Conservation (phyloP, 2,113 vertebrate genomes). For the Gasterosteus nipponicus region DNA sequence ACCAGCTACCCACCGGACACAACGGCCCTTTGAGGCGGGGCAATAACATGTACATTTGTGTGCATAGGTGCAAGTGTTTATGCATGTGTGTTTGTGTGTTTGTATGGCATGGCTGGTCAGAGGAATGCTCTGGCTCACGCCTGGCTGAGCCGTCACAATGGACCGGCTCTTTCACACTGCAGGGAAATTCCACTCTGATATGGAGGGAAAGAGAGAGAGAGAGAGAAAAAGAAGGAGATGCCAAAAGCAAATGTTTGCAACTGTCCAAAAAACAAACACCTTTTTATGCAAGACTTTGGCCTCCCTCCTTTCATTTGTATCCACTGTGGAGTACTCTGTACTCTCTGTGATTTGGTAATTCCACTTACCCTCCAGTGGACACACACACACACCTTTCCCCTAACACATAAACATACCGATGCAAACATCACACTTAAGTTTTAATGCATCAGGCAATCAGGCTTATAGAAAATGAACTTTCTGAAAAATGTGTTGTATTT, state of each 20-base stretch:
- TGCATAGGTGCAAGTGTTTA: constrained; percentile 55
- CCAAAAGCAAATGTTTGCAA: constrained; percentile 68
- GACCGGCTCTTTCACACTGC: constrained; percentile 80
- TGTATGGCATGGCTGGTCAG: constrained; percentile 77
- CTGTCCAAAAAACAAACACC: constrained; percentile 65
- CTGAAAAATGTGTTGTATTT: neutral
- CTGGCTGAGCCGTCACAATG: constrained; percentile 84
- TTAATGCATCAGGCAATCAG: neutral
- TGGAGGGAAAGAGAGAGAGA: constrained; percentile 37
- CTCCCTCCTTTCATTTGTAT: constrained; percentile 16
- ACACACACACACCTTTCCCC: neutral
- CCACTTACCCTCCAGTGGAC: neutral
- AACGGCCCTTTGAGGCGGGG: constrained; percentile 64
- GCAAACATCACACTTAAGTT: neutral
- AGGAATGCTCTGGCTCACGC: constrained; percentile 79
- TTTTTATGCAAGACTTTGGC: constrained; percentile 29
- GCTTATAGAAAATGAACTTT: constrained; percentile 6
- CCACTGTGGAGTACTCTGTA: neutral
- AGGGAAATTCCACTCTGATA: constrained; percentile 82
- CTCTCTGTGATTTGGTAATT: constrained; percentile 25
- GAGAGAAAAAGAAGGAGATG: constrained; percentile 45
- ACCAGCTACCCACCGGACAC: constrained; percentile 55
- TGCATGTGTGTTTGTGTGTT: constrained; percentile 72
- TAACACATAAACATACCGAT: constrained; percentile 7
- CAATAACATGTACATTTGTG: constrained; percentile 61